phyloP scores from a whole-genome alignment of 2,888 invertebrate species.

The Polietes domitor region DNA sequence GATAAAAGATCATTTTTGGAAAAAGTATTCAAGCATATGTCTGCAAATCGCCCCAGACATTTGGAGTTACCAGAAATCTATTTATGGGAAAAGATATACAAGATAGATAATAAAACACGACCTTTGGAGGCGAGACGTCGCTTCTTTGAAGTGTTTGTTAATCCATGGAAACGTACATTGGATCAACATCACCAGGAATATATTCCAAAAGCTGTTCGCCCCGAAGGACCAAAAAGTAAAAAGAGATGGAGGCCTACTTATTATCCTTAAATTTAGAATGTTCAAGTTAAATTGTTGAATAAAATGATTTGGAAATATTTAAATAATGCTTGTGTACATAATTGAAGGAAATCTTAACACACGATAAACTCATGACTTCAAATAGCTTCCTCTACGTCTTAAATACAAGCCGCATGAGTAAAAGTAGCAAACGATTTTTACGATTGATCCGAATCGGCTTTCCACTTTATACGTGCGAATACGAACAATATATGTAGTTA shows the following conservation, averaged over 20 bases:
- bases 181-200: constrained; percentile 86
- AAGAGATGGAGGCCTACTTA: constrained; percentile 86
- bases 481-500: too few relatives aligned
- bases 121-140: constrained; percentile 86
- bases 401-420: too few relatives aligned
- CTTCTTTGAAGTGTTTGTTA: constrained; percentile 86
- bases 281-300: neutral
- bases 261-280: constrained; percentile 82
- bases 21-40: constrained; percentile 85
- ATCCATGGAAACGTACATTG: constrained; percentile 85
- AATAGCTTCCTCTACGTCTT: too few relatives aligned
- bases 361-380: too few relatives aligned
- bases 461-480: too few relatives aligned
- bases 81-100: constrained; percentile 92
- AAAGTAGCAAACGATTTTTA: too few relatives aligned
- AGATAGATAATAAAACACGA: constrained; percentile 86
- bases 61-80: constrained; percentile 86
- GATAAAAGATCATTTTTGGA: constrained; percentile 88
- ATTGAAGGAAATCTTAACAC: too few relatives aligned
- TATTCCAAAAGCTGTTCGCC: constrained; percentile 86
- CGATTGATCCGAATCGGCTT: too few relatives aligned
- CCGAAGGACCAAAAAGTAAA: constrained; percentile 83
- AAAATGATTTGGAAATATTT: too few relatives aligned
- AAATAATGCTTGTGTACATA: too few relatives aligned
- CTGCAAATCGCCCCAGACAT: constrained; percentile 86